These are phyloP conservation scores for Centropus unirufus DNA, from an alignment of 2,113 vertebrate species.

Conservation along the genomic window DNA sequence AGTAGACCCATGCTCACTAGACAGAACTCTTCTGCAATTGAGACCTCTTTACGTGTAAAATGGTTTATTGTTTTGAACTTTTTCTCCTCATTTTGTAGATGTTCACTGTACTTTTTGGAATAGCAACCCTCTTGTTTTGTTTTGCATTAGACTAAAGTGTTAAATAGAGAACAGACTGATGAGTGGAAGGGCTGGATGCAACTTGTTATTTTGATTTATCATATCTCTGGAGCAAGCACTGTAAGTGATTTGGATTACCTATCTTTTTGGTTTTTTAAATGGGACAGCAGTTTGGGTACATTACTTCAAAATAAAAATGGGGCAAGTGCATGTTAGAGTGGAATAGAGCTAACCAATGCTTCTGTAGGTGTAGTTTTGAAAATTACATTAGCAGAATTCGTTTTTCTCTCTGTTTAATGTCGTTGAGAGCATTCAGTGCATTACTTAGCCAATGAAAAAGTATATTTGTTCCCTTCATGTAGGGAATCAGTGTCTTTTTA, in stretches of 20 bases:
- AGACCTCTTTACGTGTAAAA: not conserved
- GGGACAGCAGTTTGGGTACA: not conserved
- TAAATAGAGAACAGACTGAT: slow-evolving; percentile 98
- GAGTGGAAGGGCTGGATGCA: slow-evolving; percentile 99
- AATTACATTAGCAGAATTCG: not conserved
- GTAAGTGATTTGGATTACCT: slow-evolving; percentile 79
- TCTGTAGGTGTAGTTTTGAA: not conserved
- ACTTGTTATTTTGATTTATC: slow-evolving; percentile 97
- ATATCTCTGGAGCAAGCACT: slow-evolving; percentile 96
- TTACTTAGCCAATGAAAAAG: not conserved
- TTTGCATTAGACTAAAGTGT: slow-evolving; percentile 87
- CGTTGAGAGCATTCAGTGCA: not conserved
- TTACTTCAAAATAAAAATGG: not conserved
- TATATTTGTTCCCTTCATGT: not conserved
- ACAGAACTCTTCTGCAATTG: not conserved
- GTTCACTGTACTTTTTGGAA: slow-evolving; percentile 54
- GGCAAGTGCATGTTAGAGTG: not conserved
- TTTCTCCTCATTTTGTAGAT: slow-evolving; percentile 54
- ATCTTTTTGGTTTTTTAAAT: not conserved
- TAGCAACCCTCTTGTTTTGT: slow-evolving; percentile 60
- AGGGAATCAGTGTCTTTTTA: not conserved
- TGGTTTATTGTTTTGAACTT: slow-evolving; percentile 42
- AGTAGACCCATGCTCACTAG: not conserved
- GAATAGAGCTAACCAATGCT: not conserved
- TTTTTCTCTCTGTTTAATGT: not conserved